Base-by-base conservation (phyloP, 2,888 invertebrate genomes). In the Tenthredo notha region DNA sequence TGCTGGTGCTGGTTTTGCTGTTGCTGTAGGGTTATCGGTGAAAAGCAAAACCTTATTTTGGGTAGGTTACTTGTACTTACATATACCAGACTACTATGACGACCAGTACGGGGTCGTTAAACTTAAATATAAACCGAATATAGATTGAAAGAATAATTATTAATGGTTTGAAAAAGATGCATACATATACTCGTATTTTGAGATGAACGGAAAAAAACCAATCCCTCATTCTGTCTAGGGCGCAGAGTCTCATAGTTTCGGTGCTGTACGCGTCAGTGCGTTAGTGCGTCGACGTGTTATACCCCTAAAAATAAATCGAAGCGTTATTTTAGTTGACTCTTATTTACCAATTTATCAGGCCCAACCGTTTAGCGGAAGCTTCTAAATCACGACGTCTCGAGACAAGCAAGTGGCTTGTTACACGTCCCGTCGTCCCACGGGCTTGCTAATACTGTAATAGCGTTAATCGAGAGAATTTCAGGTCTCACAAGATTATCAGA, bases 21-120 rank as follows among this genome's bases (percentile, higher is more conserved):
- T 84, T 85, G 86, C 85, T 85, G 47, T 25, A 5, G 43, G 43
- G 43, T 75, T 47, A 80, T 87, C 87, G 78, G 88, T 88, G 87
- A 86, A 86, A 88, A 86, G 84, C 85, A 67, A 67, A 85, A 83
- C 72, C 65, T 58, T 82, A 67, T 83, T 65, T 70, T 37, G 67
- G 70, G 47, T 40, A 25, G 21, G 18, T 29, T 21, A 67, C 37
- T 37, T 33, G 33, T 33, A 67, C 67, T 67, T 67, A 67, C 67
- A 33, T 77, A 77, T 77, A 77, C 75, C 21, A 37, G 29, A 43
- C 33, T 21, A 47, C 47, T 47, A 15, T 12, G 12, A 47, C 47
- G 47, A 47, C 47, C 15, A 47, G 47, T 18, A 50, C n/a, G 47
- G 50, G 83, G 83, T 83, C 83, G 50, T 83, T 83, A 29, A 70